Evolutionary conservation across 2,797 vertebrate species (phyloP), one percentile per base, ranked within the genome.

Genomic region (Chaenodraco wilsoni): DNA sequence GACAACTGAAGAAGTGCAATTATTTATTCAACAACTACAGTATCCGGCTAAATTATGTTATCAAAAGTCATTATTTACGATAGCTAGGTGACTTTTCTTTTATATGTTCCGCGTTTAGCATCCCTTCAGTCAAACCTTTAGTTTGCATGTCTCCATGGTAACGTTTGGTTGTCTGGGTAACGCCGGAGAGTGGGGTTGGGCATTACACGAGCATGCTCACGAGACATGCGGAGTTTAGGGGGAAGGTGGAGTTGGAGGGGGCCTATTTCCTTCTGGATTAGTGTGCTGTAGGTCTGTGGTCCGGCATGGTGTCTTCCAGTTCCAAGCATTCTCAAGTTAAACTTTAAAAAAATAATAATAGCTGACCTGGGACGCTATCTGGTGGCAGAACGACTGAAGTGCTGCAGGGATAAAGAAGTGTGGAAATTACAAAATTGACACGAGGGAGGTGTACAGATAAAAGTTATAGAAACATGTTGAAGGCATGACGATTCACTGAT

Each of bases 131-230:
- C 13, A 13, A 59, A 52, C 8, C 19, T 48, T 43, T 8, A n/a
- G 48, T 17, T 5, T 50, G 12, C 5, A 1, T 3, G 78, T 90
- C 59, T 65, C 81, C 77, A 69, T 86, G 67, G 85, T 59, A 86
- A 88, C 80, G 65, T 45, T 65, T n/a, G 79, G 80, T 87, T 78
- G 64, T 66, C 67, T 0, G 1, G 78, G 69, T 33, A 65, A 81
- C 50, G 11, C 10, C 9, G 16, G 50, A 27, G 23, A 27, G 23
- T 15, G 43, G 23, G 63, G 15, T 3, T 4, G 49, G 16, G 5
- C 15, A 2, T 9, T 10, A 14, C 9, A 45, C 14, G 19, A 60
- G 41, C n/a, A 11, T 19, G 51, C 7, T 37, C 33, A 37, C 33
- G 33, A 37, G 33, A 37, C 33, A 37, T 37, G 33, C 33, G 1